Evolutionary conservation across 2,797 vertebrate species (phyloP).

Genomic region (Rhinogobio ventralis): DNA sequence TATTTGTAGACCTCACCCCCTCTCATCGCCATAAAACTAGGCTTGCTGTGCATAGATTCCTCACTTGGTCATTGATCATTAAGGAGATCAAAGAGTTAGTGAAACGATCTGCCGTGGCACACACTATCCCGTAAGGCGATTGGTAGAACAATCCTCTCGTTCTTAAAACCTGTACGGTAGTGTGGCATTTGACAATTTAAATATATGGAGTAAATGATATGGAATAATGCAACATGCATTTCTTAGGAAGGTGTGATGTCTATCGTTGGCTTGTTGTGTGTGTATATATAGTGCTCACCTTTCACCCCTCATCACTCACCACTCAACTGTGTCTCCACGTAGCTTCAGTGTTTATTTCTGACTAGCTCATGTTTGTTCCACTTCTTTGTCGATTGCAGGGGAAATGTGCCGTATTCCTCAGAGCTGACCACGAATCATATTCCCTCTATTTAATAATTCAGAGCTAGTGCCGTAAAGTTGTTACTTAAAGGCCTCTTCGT

Average conservation of each 20-base stretch:
- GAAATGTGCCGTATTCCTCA: conserved; percentile 39
- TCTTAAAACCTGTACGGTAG: not conserved
- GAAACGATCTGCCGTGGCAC: conserved; percentile 64
- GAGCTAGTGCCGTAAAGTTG: conserved; percentile 31
- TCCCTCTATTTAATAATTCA: conserved; percentile 62
- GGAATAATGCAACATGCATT: conserved; percentile 9
- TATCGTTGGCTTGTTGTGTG: conserved; percentile 42
- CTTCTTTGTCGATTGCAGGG: conserved; percentile 35
- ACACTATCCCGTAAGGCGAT: conserved; percentile 11
- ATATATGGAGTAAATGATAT: not conserved
- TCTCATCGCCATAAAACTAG: conserved; percentile 59
- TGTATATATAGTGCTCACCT: conserved; percentile 52
- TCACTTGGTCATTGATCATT: conserved; percentile 70
- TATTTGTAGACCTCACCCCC: conserved; percentile 64
- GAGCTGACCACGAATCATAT: conserved; percentile 52
- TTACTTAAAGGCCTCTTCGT: conserved; percentile 59
- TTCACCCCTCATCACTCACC: conserved; percentile 52
- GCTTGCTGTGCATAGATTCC: conserved; percentile 62
- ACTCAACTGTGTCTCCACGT: conserved; percentile 30
- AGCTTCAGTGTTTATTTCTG: conserved; percentile 25
- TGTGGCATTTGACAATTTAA: not conserved
- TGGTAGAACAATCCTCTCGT: not conserved
- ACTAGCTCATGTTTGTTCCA: conserved; percentile 42
- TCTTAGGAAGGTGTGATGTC: conserved; percentile 38
- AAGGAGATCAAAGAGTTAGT: conserved; percentile 63